Evolutionary conservation across 2,797 vertebrate genomes (phyloP).

Genomic region (Philypnodon macrostomus): DNA sequence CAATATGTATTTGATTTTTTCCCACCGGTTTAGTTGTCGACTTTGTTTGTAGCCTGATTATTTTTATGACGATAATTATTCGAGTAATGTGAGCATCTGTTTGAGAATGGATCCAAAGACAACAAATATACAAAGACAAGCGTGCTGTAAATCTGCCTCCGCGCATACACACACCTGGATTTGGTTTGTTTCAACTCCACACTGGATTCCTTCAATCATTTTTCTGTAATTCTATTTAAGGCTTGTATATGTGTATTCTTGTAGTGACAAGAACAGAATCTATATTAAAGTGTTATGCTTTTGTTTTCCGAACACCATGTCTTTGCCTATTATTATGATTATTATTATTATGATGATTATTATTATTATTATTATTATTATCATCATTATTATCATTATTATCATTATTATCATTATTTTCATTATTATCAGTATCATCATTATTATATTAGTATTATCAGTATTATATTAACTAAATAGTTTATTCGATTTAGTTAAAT

Average conservation of each 20-base stretch:
- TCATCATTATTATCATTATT: conserved; percentile 14
- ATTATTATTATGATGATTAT: conserved; percentile 39
- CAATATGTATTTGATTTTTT: conserved; percentile 81
- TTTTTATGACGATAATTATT: conserved; percentile 65
- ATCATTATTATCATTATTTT: conserved; percentile 17
- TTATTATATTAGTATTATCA: neutral
- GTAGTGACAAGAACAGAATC: conserved; percentile 87
- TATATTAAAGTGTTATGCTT: conserved; percentile 97
- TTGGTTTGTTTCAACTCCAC: conserved; percentile 74
- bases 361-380: conserved; percentile 22
- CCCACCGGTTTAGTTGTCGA: conserved; percentile 81
- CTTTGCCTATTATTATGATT: conserved; percentile 47
- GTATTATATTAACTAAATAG: neutral
- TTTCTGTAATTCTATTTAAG: conserved; percentile 99
- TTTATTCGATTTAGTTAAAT: neutral
- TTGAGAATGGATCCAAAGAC: conserved; percentile 82
- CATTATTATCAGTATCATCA: neutral
- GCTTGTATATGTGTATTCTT: conserved; percentile 96
- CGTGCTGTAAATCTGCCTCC: conserved; percentile 74
- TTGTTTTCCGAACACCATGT: conserved; percentile 75
- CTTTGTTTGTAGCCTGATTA: conserved; percentile 80
- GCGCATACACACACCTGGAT: conserved; percentile 70
- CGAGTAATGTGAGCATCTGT: conserved; percentile 76
- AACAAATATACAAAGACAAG: conserved; percentile 34
- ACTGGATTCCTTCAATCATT: conserved; percentile 87